phyloP scores from a whole-genome alignment of 2,113 vertebrate species.

The Antennarius striatus region DNA sequence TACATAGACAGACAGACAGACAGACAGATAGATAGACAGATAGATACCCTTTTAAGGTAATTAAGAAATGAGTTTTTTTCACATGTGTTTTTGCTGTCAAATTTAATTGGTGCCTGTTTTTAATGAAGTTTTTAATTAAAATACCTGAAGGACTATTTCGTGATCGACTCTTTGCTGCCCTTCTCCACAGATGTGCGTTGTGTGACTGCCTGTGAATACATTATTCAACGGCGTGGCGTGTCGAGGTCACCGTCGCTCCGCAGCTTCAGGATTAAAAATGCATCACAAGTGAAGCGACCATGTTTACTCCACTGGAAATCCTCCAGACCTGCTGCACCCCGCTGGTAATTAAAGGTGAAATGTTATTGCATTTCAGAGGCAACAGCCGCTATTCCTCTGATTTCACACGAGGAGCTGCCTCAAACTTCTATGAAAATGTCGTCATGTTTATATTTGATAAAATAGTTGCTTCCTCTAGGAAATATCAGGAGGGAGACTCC shows the following conservation, averaged over 20 bases:
- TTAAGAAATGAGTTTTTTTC: too few relatives aligned
- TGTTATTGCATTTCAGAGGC: background rate
- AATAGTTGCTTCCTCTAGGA: constrained; percentile 1
- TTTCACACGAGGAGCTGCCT: background rate
- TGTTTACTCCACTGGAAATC: constrained; percentile 29
- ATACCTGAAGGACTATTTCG: background rate
- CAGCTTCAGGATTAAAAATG: constrained; percentile 51
- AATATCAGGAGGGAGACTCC: background rate
- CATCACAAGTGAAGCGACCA: constrained; percentile 21
- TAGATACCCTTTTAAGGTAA: too few relatives aligned
- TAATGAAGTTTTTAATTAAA: constrained; percentile 12
- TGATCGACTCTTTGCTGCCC: background rate
- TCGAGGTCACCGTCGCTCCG: constrained; percentile 29
- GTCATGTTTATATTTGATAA: background rate
- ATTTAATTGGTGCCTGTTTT: background rate
- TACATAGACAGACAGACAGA: background rate
- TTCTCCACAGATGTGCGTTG: constrained; percentile 8
- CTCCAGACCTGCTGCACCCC: background rate
- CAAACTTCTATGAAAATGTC: background rate
- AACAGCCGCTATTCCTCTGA: background rate
- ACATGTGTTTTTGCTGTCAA: too few relatives aligned
- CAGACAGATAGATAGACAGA: too few relatives aligned
- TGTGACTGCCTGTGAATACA: constrained; percentile 30
- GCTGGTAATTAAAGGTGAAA: constrained; percentile 19
- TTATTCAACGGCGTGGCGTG: constrained; percentile 49